phyloP scores from a whole-genome alignment of 1,140 invertebrate species.

The Uloborus diversus region DNA sequence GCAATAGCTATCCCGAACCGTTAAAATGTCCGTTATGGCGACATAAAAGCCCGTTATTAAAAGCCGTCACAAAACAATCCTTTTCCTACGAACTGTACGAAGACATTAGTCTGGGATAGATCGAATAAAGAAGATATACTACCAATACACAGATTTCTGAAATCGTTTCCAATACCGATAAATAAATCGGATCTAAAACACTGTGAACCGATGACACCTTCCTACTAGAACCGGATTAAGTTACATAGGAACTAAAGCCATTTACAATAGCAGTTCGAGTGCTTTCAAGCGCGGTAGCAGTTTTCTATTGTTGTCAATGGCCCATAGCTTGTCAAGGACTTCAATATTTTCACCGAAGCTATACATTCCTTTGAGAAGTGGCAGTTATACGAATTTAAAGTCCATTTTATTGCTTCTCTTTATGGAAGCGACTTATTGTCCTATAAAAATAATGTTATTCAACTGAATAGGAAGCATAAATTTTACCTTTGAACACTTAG shows the following conservation, averaged over 20 bases:
- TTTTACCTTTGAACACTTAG: slow-evolving; percentile 15
- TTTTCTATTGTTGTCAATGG: slow-evolving; percentile 45
- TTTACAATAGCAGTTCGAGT: not conserved
- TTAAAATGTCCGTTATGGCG: no score
- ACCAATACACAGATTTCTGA: no score
- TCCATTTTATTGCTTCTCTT: slow-evolving; percentile 28
- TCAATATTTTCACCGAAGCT: slow-evolving; percentile 25
- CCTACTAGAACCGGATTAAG: slow-evolving; percentile 11
- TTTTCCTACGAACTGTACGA: no score
- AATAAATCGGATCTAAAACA: not conserved
- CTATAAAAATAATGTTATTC: slow-evolving; percentile 25
- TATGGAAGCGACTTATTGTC: slow-evolving; percentile 39
- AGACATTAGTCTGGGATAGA: no score
- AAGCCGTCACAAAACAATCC: no score
- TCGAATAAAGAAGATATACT: no score
- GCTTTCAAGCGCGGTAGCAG: slow-evolving; percentile 14
- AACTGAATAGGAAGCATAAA: slow-evolving; percentile 36
- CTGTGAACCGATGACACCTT: slow-evolving; percentile 4
- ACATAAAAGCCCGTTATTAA: no score
- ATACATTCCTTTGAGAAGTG: slow-evolving; percentile 24
- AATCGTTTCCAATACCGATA: no score
- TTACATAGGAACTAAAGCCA: slow-evolving; percentile 11
- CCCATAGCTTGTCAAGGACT: slow-evolving; percentile 33
- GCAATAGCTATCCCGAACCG: no score
- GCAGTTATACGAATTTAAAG: slow-evolving; percentile 42